These are phyloP conservation scores for Drosophila kanapiae DNA, from an alignment of 1,140 invertebrate species.

Conservation along the genomic window DNA sequence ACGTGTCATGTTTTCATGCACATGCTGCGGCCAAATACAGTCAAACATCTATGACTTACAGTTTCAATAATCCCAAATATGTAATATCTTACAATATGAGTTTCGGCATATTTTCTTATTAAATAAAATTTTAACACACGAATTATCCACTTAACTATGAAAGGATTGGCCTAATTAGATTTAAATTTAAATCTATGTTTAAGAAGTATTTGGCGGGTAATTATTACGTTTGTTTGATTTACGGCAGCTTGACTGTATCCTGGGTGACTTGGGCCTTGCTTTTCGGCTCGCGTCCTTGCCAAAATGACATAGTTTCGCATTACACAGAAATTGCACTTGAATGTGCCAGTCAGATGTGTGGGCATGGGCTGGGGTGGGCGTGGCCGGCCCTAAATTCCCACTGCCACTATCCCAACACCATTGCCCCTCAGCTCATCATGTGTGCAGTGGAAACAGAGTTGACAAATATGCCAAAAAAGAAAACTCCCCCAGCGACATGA, in stretches of 20 bases:
- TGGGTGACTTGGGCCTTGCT: constrained; percentile 25
- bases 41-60: constrained; percentile 18
- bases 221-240: background rate
- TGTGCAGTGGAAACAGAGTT: constrained; percentile 67
- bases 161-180: too few relatives aligned
- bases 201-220: background rate
- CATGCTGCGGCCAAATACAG: constrained; percentile 37
- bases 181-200: background rate
- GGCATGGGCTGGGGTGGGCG: constrained; percentile 42
- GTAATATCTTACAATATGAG: too few relatives aligned
- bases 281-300: constrained; percentile 60
- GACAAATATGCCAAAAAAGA: constrained; percentile 81
- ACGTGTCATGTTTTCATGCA: constrained; percentile 77
- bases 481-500: constrained; percentile 52
- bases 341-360: constrained; percentile 61
- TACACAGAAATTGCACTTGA: constrained; percentile 83
- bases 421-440: constrained; percentile 28
- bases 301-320: constrained; percentile 81
- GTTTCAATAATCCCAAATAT: background rate
- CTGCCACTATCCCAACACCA: background rate
- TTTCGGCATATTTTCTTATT: background rate
- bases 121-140: too few relatives aligned
- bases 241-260: constrained; percentile 18
- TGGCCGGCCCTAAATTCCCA: constrained; percentile 32
- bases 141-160: too few relatives aligned